Evolutionary conservation across 2,113 vertebrate genomes (phyloP).

Genomic region (Grantiella picta): DNA sequence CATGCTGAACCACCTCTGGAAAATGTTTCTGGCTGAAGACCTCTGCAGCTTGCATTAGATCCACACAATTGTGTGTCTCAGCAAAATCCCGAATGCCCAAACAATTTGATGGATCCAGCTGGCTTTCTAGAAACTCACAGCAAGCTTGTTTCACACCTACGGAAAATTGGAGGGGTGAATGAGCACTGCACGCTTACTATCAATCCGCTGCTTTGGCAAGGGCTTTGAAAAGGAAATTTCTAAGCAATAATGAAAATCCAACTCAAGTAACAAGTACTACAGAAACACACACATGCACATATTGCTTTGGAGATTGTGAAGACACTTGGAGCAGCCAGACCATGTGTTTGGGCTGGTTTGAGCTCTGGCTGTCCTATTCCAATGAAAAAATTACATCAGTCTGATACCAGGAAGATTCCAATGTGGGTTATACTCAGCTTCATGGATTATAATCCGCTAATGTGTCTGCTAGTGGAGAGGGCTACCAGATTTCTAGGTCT

Average conservation of each 20-base stretch:
- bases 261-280: not conserved
- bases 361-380: not conserved
- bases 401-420: not conserved
- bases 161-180: constrained; percentile 53
- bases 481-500: not conserved
- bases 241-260: not conserved
- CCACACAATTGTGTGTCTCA: constrained; percentile 97
- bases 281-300: not conserved
- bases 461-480: not conserved
- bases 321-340: not conserved
- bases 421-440: not conserved
- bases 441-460: not conserved
- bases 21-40: constrained; percentile 98
- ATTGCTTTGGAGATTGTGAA: not conserved
- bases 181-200: constrained; percentile 27
- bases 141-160: constrained; percentile 97
- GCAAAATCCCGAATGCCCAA: constrained; percentile 98
- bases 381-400: not conserved
- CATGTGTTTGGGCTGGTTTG: not conserved
- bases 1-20: constrained; percentile 96
- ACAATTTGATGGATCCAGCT: constrained; percentile 96
- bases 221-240: not conserved
- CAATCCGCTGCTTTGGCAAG: constrained; percentile 18
- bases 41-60: constrained; percentile 96
- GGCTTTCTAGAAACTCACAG: constrained; percentile 97